phyloP scores from a whole-genome alignment of 2,113 vertebrate species.

The Nerophis ophidion region DNA sequence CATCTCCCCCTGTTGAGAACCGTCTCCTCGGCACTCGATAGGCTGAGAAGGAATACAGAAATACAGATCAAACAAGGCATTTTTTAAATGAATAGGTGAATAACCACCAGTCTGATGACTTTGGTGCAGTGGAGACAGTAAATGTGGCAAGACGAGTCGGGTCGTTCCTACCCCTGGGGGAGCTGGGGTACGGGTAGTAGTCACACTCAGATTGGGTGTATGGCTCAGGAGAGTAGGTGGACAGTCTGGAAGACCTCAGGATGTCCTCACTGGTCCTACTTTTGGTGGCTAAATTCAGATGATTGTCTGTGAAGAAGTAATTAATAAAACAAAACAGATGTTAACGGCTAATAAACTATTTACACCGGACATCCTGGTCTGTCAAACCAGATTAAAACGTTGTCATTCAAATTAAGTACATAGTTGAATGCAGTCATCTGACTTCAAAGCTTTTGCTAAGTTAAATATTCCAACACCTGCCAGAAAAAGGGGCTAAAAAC shows the following conservation, averaged over 20 bases:
- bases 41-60: conserved; percentile 39
- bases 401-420: background rate
- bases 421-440: background rate
- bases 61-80: conserved; percentile 35
- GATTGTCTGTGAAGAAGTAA: conserved; percentile 69
- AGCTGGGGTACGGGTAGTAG: conserved; percentile 85
- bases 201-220: conserved; percentile 84
- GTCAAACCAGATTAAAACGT: background rate
- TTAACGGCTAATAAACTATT: background rate
- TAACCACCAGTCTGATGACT: conserved; percentile 10
- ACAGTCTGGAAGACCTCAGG: conserved; percentile 84
- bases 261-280: conserved; percentile 98
- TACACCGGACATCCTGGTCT: background rate
- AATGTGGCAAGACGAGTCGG: background rate
- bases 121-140: background rate
- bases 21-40: conserved; percentile 59
- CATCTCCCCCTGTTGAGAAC: conserved; percentile 68
- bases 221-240: conserved; percentile 85
- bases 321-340: background rate
- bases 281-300: conserved; percentile 79
- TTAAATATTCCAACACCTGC: conserved; percentile 9
- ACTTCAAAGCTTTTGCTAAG: background rate
- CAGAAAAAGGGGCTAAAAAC: background rate
- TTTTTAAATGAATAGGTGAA: conserved; percentile 11
- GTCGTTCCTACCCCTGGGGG: conserved; percentile 81